Evolutionary conservation across 2,797 vertebrate genomes (phyloP).

Genomic region (Myripristis murdjan): DNA sequence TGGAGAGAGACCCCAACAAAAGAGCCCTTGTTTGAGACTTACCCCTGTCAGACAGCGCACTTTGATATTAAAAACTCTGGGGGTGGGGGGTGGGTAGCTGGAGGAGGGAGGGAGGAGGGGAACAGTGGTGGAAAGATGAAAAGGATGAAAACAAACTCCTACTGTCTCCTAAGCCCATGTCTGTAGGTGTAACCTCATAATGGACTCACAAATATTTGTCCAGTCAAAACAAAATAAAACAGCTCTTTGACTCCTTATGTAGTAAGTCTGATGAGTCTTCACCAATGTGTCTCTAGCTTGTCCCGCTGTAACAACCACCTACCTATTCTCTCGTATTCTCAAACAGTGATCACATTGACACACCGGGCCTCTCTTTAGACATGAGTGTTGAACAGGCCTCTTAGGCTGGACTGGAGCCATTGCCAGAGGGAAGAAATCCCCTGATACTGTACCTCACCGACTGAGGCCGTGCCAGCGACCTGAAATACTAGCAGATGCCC

Average conservation of each 20-base stretch:
- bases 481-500: conserved; percentile 73
- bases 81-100: neutral
- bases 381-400: conserved; percentile 58
- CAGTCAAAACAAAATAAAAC: conserved; percentile 87
- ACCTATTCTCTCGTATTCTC: conserved; percentile 68
- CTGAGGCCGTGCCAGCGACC: conserved; percentile 74
- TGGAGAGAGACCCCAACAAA: conserved; percentile 80
- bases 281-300: conserved; percentile 62
- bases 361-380: conserved; percentile 66
- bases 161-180: conserved; percentile 79
- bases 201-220: conserved; percentile 88
- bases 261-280: conserved; percentile 69
- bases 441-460: conserved; percentile 74
- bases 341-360: conserved; percentile 76
- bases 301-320: conserved; percentile 74
- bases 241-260: conserved; percentile 75
- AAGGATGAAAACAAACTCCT: conserved; percentile 86
- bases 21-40: conserved; percentile 70
- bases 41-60: conserved; percentile 81
- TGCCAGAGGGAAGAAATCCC: conserved; percentile 74
- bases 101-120: conserved; percentile 34
- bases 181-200: conserved; percentile 87
- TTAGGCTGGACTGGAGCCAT: conserved; percentile 64
- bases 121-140: conserved; percentile 69
- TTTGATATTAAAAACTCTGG: conserved; percentile 86